Base-by-base conservation (phyloP, 2,113 vertebrate species). In the Anguilla rostrata region DNA sequence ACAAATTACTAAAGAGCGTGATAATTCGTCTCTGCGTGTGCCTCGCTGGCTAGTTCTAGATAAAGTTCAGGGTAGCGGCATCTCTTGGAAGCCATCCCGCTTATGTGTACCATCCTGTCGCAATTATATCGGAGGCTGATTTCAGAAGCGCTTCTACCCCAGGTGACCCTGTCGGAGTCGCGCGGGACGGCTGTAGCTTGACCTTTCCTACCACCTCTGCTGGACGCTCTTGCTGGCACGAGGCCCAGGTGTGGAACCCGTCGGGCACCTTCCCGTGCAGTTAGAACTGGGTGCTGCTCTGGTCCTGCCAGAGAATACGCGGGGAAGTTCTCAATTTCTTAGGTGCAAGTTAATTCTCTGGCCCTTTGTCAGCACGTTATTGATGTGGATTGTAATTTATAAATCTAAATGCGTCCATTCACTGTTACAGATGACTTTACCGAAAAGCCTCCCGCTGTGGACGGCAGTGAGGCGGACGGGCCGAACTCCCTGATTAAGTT, bases 401-500 rank as follows among this genome's bases (percentile, higher is more conserved):
- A 34, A 75, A 29, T 29, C 26, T n/a, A 75, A 75, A 75, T 75
- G 71, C 29, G 2, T 12, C 9, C 71, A 7, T 34, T 63, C 46
- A 26, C 49, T 26, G 75, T 86, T 86, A 29, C 78, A 81, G 78
- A 63, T 63, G 39, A 41, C 53, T n/a, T 34, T 20, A 39, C 39
- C 71, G 79, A 40, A 81, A 29, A 66, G 39, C 15, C 18, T 11
- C 39, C 84, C 92, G 92, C 81, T 87, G 89, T 86, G 75, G 87
- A 87, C 0, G 86, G 91, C 26, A 84, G 86, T 0, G 88, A 86
- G 0, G 0, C 15, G 8, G 39, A 9, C 0, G n/a, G 39, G 66
- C 49, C 88, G 0, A 86, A 89, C 29, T 86, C 82, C 2, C 22
- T 57, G 0, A 91, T 98, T 84, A 95, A 89, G 89, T 99, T 97